Base-by-base conservation (phyloP, 2,888 invertebrate genomes). In the Apamea monoglypha region DNA sequence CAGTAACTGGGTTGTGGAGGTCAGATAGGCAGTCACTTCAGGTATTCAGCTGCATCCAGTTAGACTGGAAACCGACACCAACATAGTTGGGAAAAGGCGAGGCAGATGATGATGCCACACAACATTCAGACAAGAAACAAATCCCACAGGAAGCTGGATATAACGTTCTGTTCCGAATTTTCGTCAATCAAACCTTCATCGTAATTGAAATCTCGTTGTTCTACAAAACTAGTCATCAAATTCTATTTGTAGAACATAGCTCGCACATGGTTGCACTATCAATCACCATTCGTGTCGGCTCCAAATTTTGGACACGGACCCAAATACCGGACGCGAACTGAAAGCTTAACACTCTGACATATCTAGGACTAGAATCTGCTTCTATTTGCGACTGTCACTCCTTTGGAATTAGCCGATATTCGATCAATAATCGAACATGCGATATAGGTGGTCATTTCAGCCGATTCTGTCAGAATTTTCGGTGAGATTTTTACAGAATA, bases 141-240 rank as follows among this genome's bases (percentile, higher is more conserved):
- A 25, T 7, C 1, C 12, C 5, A 47, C 2, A 2, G n/a, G 10
- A 16, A 12, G 0, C 16, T 76, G n/a, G 7, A 25, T 50, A n/a
- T 16, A 21, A 14, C 10, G 1, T 4, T 25, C 18, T n/a, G 6
- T n/a, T 21, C 4, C 32, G 4, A 32, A 32, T 29, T 3, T 32
- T 2, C 50, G 10, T 12, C 79, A 36, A 12, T 56, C 64, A 63
- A 61, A 78, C 10, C 21, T 32, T 18, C 40, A 81, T n/a, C 50
- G 44, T 36, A 44, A 72, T 74, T 74, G 56, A 66, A 81, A 66
- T 66, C 44, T 74, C 47, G 16, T 56, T 56, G 63, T 47, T 29
- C 63, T 2, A n/a, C 82, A 74, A 66, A 74, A 29, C 64, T 56
- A 47, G 29, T 47, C 7, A 81, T 73, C 56, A 81, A 81, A 66